Evolutionary conservation across 2,113 vertebrate species (phyloP), one percentile per base, ranked within the genome.

Genomic region (Eclectus roratus): DNA sequence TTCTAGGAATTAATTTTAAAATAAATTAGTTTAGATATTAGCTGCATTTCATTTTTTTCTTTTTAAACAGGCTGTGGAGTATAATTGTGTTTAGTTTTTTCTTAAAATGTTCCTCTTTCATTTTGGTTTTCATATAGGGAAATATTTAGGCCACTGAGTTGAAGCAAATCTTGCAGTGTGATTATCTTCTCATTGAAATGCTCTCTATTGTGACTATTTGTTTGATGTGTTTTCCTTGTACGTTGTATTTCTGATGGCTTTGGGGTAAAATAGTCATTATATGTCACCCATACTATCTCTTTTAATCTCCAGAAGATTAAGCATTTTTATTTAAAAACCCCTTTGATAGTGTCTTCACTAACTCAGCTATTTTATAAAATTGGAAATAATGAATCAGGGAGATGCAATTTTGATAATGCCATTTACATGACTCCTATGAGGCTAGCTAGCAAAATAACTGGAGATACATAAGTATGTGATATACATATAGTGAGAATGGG

Each of bases 231-330:
- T 95, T 95, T 84, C 69, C 83, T 94, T 77, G 28, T 87, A 91
- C 3, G 3, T 94, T 92, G 72, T 69, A 61, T 88, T 96, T 94
- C 81, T 95, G 52, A 87, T 91, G 58, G 92, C 92, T 95, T 96
- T 89, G 46, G 82, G 69, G 96, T 94, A 83, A 63, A 89, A 85
- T 90, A 91, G 94, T 93, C 78, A 92, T 83, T 89, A 78, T 89
- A 82, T 90, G 83, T 85, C 53, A 80, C 56, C 95, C 69, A 80
- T 78, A 64, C 66, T 89, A 94, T 96, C 85, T 96, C 90, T 96
- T 97, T 96, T 96, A 97, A 97, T 97, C 95, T 96, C 91, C 44
- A 91, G 74, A 95, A 94, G 89, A 96, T 97, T 96, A 97, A 96
- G 65, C 72, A 87, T 94, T 85, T 96, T 95, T 96, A 92, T 95